Base-by-base conservation (phyloP, 2,888 invertebrate species). In the Drosophila atripex region DNA sequence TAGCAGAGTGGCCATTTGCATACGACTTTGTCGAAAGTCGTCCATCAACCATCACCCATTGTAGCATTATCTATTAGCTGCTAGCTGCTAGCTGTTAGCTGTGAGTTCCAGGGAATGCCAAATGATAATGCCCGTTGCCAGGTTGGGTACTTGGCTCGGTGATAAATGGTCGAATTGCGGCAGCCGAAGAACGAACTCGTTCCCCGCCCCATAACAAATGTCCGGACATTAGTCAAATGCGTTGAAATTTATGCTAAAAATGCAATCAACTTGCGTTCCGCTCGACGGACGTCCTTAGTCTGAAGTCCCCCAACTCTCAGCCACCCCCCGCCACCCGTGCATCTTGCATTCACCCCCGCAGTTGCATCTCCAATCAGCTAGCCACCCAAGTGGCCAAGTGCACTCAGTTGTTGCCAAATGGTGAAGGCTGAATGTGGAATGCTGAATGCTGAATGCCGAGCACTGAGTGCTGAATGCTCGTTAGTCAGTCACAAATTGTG, bases 181-280 rank as follows among this genome's bases (percentile, higher is more conserved):
- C 53, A 59, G 71, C 63, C 8, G 39, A 41, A 41, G 39, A 41
- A 18, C 39, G 16, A 41, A 50, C 63, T 54, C 64, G 51, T 55
- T 59, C 47, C 32, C 41, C 45, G 35, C 73, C 49, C 54, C 78
- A 71, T 80, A 76, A 86, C 84, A 83, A 86, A 83, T 83, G 71
- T 77, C 61, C 65, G 66, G 68, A 84, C 83, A 83, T 83, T 83
- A 83, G 83, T 83, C 83, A 83, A 84, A 79, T 86, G 84, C 84
- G 84, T 80, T 86, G 79, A 88, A 88, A 82, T 86, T 83, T 84
- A 88, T 82, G 86, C 82, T 82, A 80, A 77, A 80, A 86, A 87
- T 86, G 80, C 82, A 84, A 88, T 84, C 84, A 78, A 75, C 71
- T 79, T 71, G 77, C 79, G 86, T 84, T 86, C 71, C 77, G 79